A percentile compares a stretch with the other conserved stretches of the same genome.
These are phyloP conservation scores for Caenorhabditis uteleia DNA, from an alignment of 2,888 invertebrate genomes.

Conservation along the genomic window DNA sequence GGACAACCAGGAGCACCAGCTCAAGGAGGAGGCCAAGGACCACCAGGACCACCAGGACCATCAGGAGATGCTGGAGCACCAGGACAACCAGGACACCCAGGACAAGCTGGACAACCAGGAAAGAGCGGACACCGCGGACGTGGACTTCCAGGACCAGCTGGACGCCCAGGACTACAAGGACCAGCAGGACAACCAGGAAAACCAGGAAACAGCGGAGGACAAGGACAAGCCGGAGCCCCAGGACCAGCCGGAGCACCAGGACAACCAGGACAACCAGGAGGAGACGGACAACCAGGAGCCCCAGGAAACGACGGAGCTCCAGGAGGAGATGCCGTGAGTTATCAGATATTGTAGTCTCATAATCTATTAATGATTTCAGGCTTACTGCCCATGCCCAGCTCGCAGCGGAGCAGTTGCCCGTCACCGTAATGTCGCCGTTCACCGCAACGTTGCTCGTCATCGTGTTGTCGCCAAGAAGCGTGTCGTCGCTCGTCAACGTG, in stretches of 20 bases:
- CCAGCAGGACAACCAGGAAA: conserved; percentile 32
- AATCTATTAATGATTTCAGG: conserved; percentile 19
- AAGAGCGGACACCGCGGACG: conserved; percentile 22
- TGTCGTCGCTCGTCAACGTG: conserved; percentile 29
- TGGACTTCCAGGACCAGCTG: conserved; percentile 42
- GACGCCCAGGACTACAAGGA: conserved; percentile 40
- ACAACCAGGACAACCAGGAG: conserved; percentile 41
- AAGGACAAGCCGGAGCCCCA: conserved; percentile 32
- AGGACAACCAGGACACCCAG: conserved; percentile 36
- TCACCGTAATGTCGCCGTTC: conserved; percentile 17
- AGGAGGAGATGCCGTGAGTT: conserved; percentile 26
- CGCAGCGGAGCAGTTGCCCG: conserved; percentile 19
- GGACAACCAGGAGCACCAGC: conserved; percentile 38
- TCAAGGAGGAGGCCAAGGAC: conserved; percentile 32
- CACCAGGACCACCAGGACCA: conserved; percentile 39
- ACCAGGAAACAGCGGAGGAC: conserved; percentile 33
- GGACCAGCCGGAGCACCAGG: conserved; percentile 39
- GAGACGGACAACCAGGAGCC: conserved; percentile 36
- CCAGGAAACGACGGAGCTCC: conserved; percentile 37
- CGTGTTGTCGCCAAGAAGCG: conserved; percentile 33
- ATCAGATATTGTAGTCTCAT: conserved; percentile 26
- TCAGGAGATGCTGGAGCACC: conserved; percentile 37
- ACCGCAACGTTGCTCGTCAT: conserved; percentile 12
- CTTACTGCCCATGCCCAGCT: conserved; percentile 40
- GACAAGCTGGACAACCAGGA: conserved; percentile 40